These are phyloP conservation scores for Papilio machaon DNA, from an alignment of 1,140 invertebrate genomes.

Conservation along the genomic window DNA sequence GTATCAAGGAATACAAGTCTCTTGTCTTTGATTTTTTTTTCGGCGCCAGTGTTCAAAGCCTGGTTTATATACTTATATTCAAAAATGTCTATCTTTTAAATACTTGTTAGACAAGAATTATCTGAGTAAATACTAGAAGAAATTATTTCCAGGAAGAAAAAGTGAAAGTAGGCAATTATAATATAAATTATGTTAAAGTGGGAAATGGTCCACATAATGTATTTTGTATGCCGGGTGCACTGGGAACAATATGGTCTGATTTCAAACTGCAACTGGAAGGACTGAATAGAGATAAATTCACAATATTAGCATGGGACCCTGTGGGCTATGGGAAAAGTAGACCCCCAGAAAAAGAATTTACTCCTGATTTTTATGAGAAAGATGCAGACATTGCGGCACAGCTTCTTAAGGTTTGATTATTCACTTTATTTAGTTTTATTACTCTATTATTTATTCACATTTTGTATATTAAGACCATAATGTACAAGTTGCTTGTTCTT, in stretches of 20 bases:
- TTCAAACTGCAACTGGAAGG: constrained; percentile 90
- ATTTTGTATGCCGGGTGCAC: constrained; percentile 89
- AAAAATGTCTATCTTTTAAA: too few species aligned
- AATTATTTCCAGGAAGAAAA: constrained; percentile 65
- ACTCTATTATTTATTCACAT: too few species aligned
- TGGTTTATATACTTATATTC: too few species aligned
- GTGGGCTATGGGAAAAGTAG: constrained; percentile 93
- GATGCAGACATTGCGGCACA: constrained; percentile 88
- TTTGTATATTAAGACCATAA: too few species aligned
- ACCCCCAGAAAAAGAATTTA: constrained; percentile 89
- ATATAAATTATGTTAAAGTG: constrained; percentile 88
- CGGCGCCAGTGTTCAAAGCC: too few species aligned
- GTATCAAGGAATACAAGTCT: neutral
- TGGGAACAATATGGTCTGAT: constrained; percentile 90
- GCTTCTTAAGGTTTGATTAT: constrained; percentile 86
- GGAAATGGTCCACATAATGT: constrained; percentile 87
- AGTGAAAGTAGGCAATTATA: constrained; percentile 83
- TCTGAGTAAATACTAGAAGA: neutral
- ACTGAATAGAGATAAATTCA: constrained; percentile 87
- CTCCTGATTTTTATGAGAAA: constrained; percentile 86
- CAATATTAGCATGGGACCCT: constrained; percentile 93
- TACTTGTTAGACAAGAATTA: too few species aligned
- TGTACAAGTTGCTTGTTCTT: too few species aligned
- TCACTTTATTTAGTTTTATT: neutral
- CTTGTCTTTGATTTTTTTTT: too few species aligned